Evolutionary conservation across 2,888 invertebrate genomes (phyloP).

Genomic region (Silvanus unidentatus): DNA sequence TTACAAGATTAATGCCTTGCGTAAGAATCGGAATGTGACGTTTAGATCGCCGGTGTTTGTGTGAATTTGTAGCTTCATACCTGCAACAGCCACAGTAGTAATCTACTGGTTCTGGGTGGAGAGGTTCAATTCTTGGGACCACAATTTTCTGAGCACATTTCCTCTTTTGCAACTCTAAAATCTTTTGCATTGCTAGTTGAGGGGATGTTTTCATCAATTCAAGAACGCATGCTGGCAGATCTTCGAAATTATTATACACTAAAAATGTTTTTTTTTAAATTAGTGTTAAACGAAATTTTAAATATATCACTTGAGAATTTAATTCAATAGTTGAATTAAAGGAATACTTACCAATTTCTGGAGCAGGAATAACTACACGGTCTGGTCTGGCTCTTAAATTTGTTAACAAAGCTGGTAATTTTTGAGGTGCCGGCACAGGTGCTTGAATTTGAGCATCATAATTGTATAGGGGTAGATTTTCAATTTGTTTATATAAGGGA

Average conservation of each 20-base stretch:
- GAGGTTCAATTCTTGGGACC: slow-evolving; percentile 12
- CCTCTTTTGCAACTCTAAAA: not conserved
- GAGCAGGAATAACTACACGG: slow-evolving; percentile 31
- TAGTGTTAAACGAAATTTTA: no score
- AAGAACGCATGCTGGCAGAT: not conserved
- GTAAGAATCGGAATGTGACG: slow-evolving; percentile 2
- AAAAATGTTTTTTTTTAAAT: no score
- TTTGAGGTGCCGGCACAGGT: slow-evolving; percentile 18
- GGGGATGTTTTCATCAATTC: slow-evolving; percentile 5
- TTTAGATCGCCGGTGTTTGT: not conserved
- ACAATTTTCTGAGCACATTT: not conserved
- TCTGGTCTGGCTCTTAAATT: slow-evolving; percentile 33
- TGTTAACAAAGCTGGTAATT: slow-evolving; percentile 9
- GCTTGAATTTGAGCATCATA: slow-evolving; percentile 28
- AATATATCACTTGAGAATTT: no score
- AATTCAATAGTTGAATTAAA: no score
- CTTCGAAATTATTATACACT: not conserved
- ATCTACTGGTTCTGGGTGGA: not conserved
- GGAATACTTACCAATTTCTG: slow-evolving; percentile 6
- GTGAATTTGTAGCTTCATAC: slow-evolving; percentile 4
- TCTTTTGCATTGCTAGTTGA: slow-evolving; percentile 1
- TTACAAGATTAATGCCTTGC: not conserved
- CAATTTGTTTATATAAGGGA: slow-evolving; percentile 10
- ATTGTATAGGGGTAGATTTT: slow-evolving; percentile 4
- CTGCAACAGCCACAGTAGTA: slow-evolving; percentile 7